Percentiles rank a stretch among this genome's conserved stretches.
These are phyloP conservation scores for Notolabrus celidotus DNA, from an alignment of 2,797 vertebrate species.

Conservation along the genomic window DNA sequence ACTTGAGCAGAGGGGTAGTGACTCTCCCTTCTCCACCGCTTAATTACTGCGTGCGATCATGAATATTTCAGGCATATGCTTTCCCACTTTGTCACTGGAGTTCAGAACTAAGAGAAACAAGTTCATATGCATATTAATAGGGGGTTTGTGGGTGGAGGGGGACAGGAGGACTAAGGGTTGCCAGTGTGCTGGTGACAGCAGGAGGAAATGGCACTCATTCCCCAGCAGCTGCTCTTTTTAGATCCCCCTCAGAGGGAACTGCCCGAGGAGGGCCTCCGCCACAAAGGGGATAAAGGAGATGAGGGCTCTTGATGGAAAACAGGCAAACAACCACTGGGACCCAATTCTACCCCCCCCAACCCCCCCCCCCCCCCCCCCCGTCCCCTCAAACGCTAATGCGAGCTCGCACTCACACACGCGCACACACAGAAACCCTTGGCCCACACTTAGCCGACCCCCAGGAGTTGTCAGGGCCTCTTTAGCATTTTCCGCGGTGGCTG, in stretches of 20 bases:
- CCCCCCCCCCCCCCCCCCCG: constrained; percentile 60
- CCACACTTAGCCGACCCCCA: constrained; percentile 83
- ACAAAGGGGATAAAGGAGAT: constrained; percentile 93
- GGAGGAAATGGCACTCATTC: constrained; percentile 89
- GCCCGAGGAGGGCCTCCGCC: constrained; percentile 84
- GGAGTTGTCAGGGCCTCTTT: constrained; percentile 89
- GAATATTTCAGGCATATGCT: constrained; percentile 91
- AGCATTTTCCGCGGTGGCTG: constrained; percentile 87
- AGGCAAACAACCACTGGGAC: constrained; percentile 90
- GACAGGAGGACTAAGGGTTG: constrained; percentile 77
- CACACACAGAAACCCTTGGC: constrained; percentile 67
- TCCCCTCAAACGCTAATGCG: constrained; percentile 65
- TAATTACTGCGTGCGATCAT: constrained; percentile 84
- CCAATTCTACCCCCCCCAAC: constrained; percentile 78
- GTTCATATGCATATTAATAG: constrained; percentile 88
- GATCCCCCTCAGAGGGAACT: constrained; percentile 86
- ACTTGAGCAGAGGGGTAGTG: constrained; percentile 67
- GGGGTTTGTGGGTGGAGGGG: constrained; percentile 67
- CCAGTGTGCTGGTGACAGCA: constrained; percentile 87
- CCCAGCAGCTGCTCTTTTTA: constrained; percentile 92
- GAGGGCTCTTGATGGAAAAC: constrained; percentile 89
- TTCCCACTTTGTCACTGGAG: constrained; percentile 87
- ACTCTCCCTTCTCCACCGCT: constrained; percentile 74
- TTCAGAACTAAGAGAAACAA: constrained; percentile 88
- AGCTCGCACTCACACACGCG: constrained; percentile 46